Base-by-base conservation (phyloP, 2,888 invertebrate species). In the Cyrtodaria siliqua region DNA sequence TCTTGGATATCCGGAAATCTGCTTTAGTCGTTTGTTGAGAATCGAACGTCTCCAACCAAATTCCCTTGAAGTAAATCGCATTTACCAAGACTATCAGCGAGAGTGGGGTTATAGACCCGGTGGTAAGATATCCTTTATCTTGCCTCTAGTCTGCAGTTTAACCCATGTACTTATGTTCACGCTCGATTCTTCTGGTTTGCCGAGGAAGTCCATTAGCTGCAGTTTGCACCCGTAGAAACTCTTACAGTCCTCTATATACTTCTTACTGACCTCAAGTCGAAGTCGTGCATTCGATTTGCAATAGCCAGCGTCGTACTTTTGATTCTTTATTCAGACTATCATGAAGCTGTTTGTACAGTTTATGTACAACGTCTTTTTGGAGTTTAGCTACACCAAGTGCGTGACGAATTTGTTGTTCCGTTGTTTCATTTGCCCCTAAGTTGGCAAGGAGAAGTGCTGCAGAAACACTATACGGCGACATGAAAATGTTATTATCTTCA, bases 151-250 rank as follows among this genome's bases (percentile, higher is more conserved):
- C 89, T 96, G 95, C 4, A 94, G 91, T 89, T 95, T 95, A 49
- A 97, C 97, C 97, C 97, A 98, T 38, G 92, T 85, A 90, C 98
- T 99, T 56, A 99, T 97, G 4, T 57, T 64, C 14, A 26, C 3
- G 53, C 87, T 62, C 16, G 93, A 90, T 0, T 94, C 94, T 0
- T 86, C 87, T 0, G 87, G n/a, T 29, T 89, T 71, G 8, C 57
- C 59, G 1, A 14, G 71, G 79, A 91, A 92, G 55, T 91, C 87
- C 49, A 89, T 88, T 85, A 82, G 94, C 82, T 84, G 79, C 18
- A 86, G 56, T 29, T 86, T 81, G 18, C 81, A 78, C 4, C 52
- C 75, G 40, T 78, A 72, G 57, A 57, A 75, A 16, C 49, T 23
- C n/a, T 47, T 4, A 2, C 77, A 56, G 23, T 75, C 49, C 0